Percentiles rank a stretch among this genome's conserved stretches.
These are phyloP conservation scores for Cranoglanis bouderius DNA, from an alignment of 2,113 vertebrate species.

Conservation along the genomic window DNA sequence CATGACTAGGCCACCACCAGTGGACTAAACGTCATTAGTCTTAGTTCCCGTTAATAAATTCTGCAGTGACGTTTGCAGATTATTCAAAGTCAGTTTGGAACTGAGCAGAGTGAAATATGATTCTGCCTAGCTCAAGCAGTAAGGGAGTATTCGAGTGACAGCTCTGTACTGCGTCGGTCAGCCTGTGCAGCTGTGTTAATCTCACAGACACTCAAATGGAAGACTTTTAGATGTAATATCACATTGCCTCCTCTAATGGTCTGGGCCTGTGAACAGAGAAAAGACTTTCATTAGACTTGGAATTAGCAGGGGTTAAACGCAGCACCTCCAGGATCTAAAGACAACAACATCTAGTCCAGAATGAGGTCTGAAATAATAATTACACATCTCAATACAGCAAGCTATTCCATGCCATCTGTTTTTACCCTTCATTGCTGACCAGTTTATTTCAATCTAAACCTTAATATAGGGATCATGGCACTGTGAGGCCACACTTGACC, in stretches of 20 bases:
- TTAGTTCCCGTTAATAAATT: slow-evolving; percentile 5
- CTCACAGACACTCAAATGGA: background rate
- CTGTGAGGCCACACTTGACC: slow-evolving; percentile 77
- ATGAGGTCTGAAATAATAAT: slow-evolving; percentile 80
- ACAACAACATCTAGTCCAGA: slow-evolving; percentile 79
- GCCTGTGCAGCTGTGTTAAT: background rate
- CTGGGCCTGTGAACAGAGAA: slow-evolving; percentile 59
- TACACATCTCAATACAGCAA: slow-evolving; percentile 68
- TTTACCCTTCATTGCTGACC: background rate
- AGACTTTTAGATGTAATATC: slow-evolving; percentile 3
- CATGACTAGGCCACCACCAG: background rate
- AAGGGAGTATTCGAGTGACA: background rate
- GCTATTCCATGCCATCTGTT: slow-evolving; percentile 60
- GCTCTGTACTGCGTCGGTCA: background rate
- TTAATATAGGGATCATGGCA: slow-evolving; percentile 14
- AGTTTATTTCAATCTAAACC: slow-evolving; percentile 1
- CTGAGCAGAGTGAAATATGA: background rate
- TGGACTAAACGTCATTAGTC: background rate
- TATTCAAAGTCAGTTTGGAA: slow-evolving; percentile 13
- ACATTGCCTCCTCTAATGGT: background rate
- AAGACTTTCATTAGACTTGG: slow-evolving; percentile 83
- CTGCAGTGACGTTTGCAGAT: background rate
- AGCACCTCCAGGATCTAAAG: slow-evolving; percentile 76
- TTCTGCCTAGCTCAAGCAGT: background rate
- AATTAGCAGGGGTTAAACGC: slow-evolving; percentile 81